A percentile compares a stretch with the other conserved stretches of the same genome.
These are phyloP conservation scores for Listronotus bonariensis DNA, from an alignment of 1,140 invertebrate species.

Conservation along the genomic window DNA sequence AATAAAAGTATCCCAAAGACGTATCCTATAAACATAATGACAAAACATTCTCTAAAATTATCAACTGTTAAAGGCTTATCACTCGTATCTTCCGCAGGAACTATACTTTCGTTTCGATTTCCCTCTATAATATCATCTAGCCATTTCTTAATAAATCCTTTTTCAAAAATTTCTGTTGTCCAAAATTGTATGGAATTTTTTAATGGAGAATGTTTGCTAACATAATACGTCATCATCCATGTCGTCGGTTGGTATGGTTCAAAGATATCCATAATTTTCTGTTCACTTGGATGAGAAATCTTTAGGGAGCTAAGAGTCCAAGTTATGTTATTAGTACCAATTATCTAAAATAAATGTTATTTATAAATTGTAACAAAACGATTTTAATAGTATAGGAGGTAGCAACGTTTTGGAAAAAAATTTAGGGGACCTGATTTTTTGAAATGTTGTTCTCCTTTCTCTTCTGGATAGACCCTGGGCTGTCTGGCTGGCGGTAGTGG, in stretches of 20 bases:
- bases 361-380: too few species aligned
- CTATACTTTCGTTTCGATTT: neutral
- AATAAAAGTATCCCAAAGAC: neutral
- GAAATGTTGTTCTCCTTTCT: too few species aligned
- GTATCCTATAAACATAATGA: neutral
- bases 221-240: conserved; percentile 1
- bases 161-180: neutral
- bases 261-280: neutral
- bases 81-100: neutral
- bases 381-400: too few species aligned
- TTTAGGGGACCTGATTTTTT: too few species aligned
- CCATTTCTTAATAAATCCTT: neutral
- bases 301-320: neutral
- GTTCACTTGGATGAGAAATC: neutral
- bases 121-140: conserved; percentile 1
- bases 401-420: too few species aligned
- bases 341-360: too few species aligned
- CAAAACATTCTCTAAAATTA: conserved; percentile 3
- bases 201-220: neutral
- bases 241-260: neutral
- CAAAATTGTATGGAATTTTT: conserved; percentile 5
- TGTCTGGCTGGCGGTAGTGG: too few species aligned
- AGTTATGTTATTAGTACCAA: neutral
- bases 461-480: too few species aligned
- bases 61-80: neutral